A percentile compares a stretch with the other conserved stretches of the same genome.
Evolutionary conservation across 2,797 vertebrate genomes (phyloP).

Genomic region (Zalophus californianus): DNA sequence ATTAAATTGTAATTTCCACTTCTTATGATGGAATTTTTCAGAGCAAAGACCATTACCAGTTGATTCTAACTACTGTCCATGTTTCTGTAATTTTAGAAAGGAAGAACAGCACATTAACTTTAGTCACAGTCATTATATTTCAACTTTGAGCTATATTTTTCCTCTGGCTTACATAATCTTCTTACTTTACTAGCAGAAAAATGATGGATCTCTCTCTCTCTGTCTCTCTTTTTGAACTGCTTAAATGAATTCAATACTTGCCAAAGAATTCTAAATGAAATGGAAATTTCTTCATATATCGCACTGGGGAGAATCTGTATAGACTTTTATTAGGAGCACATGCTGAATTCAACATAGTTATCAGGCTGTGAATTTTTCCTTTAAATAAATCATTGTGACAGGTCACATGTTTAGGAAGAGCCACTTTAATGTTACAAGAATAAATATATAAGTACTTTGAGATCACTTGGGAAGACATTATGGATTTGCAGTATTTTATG

Average conservation of each 20-base stretch:
- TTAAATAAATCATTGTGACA: constrained; percentile 72
- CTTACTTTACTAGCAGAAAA: constrained; percentile 73
- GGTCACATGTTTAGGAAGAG: constrained; percentile 44
- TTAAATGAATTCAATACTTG: constrained; percentile 75
- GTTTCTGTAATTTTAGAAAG: constrained; percentile 90
- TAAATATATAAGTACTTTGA: constrained; percentile 56
- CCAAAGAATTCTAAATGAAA: constrained; percentile 76
- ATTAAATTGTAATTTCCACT: constrained; percentile 62
- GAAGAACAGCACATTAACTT: constrained; percentile 91
- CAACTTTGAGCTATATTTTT: constrained; percentile 80
- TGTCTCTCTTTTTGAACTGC: neutral
- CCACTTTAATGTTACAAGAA: constrained; percentile 48
- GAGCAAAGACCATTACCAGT: constrained; percentile 89
- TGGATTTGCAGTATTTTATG: constrained; percentile 33
- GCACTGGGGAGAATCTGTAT: constrained; percentile 60
- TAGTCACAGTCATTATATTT: constrained; percentile 91
- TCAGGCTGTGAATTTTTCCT: constrained; percentile 56
- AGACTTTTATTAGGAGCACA: constrained; percentile 64
- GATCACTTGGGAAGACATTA: constrained; percentile 40
- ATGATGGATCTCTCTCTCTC: constrained; percentile 69
- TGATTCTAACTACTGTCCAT: constrained; percentile 88
- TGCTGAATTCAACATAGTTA: constrained; percentile 66
- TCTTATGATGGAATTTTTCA: constrained; percentile 80
- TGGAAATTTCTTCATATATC: constrained; percentile 78
- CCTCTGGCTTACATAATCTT: constrained; percentile 75